phyloP scores from a whole-genome alignment of 2,888 invertebrate species.

The Bimastos eiseni region DNA sequence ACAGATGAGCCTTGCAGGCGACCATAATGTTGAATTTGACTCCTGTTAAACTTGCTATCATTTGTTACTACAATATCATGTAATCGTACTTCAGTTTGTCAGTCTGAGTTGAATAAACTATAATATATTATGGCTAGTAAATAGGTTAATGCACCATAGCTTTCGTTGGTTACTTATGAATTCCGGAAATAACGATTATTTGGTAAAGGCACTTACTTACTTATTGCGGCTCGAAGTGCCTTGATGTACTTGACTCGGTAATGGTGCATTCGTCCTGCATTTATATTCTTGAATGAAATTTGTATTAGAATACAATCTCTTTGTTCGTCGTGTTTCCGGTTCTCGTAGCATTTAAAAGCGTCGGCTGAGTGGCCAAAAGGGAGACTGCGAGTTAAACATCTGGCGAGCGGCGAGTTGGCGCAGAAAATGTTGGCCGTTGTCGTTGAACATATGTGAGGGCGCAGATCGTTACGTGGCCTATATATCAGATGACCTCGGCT shows the following conservation, averaged over 20 bases:
- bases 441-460: background rate
- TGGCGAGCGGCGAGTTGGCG: background rate
- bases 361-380: background rate
- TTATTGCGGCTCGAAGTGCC: background rate
- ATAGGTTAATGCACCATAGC: too few species aligned
- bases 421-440: background rate
- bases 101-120: too few species aligned
- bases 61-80: too few species aligned
- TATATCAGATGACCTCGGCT: background rate
- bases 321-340: constrained; percentile 6
- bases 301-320: background rate
- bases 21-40: too few species aligned
- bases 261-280: background rate
- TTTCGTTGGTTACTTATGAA: too few species aligned
- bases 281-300: background rate
- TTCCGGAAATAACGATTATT: background rate
- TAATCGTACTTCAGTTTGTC: too few species aligned
- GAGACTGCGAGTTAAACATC: background rate
- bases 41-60: too few species aligned
- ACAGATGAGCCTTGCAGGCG: too few species aligned
- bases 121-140: too few species aligned
- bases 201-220: background rate
- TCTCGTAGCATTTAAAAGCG: constrained; percentile 13
- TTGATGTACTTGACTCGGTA: background rate
- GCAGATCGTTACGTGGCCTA: background rate